These are phyloP conservation scores for Nineta flava DNA, from an alignment of 2,888 invertebrate species.

Conservation along the genomic window DNA sequence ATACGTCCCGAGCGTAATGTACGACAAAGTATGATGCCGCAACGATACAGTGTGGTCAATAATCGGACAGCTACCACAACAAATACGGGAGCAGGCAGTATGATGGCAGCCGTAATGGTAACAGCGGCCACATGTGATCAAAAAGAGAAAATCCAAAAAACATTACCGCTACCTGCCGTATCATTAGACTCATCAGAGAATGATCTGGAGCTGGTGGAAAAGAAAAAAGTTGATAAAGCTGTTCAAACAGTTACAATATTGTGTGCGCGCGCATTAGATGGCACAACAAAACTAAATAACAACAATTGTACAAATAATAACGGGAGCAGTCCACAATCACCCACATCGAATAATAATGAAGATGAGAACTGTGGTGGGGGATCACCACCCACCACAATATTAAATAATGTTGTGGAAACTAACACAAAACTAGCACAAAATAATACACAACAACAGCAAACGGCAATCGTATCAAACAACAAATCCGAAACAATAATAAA, in stretches of 20 bases:
- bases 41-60: conserved; percentile 43
- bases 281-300: conserved; percentile 14
- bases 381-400: no score
- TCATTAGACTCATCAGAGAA: conserved; percentile 8
- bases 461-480: neutral
- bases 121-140: conserved; percentile 52
- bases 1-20: conserved; percentile 81
- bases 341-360: neutral
- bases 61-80: conserved; percentile 41
- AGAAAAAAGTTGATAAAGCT: conserved; percentile 22
- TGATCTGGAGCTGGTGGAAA: conserved; percentile 5
- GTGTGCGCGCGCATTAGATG: conserved; percentile 15
- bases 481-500: conserved; percentile 18
- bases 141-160: conserved; percentile 46
- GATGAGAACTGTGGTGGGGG: no score
- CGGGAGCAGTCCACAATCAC: conserved; percentile 16
- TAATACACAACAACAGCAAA: no score
- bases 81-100: conserved; percentile 38
- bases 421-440: no score
- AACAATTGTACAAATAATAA: conserved; percentile 21
- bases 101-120: conserved; percentile 52
- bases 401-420: no score
- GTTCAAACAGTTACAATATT: conserved; percentile 21
- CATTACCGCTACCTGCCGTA: conserved; percentile 32
- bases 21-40: conserved; percentile 73